Evolutionary conservation across 2,113 vertebrate species (phyloP), one percentile per base, ranked within the genome.

Genomic region (Oxyura jamaicensis): DNA sequence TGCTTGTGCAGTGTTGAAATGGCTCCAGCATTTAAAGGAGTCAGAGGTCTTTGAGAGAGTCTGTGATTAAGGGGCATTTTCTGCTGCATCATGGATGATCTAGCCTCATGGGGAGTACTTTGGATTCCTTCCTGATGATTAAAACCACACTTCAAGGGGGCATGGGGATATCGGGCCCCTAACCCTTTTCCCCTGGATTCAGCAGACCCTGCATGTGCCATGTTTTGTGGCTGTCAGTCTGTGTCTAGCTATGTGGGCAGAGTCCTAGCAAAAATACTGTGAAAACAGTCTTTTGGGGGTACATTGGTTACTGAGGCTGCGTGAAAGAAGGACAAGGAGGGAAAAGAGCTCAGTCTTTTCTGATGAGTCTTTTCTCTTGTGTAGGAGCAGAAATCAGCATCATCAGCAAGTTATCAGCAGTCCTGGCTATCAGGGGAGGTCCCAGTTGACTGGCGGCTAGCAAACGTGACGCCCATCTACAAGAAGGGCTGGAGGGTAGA

Each of bases 271-370:
- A 75, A 63, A 75, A 21, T 17, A 10, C 36, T 10, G 52, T 63
- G 71, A 44, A 33, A 83, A 20, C 31, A 21, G 52, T 48, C 39
- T 69, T 42, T 83, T 20, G 55, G 76, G 22, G 41, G 44, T 15
- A 1, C 5, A 3, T 5, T 25, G 55, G 41, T 74, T 74, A 13
- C 83, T 8, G 44, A 82, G 78, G 53, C 50, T 0, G 0, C 15
- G 42, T 75, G 44, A 50, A 62, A 25, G 68, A 29, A 76, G 46
- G 60, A 18, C 35, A 19, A 39, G 39, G 44, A 67, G 8, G 73
- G 59, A n/a, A 62, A 63, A 80, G 35, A 78, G 17, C 73, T 93
- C 88, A 65, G 56, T 41, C n/a, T 16, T 46, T 50, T 58, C 21
- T 48, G 46, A 48, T 20, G 46, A 65, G 56, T 41, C n/a, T 16